Evolutionary conservation across 1,140 invertebrate species (phyloP), one percentile per base, ranked within the genome.

Genomic region (Zaprionus lachaisei): DNA sequence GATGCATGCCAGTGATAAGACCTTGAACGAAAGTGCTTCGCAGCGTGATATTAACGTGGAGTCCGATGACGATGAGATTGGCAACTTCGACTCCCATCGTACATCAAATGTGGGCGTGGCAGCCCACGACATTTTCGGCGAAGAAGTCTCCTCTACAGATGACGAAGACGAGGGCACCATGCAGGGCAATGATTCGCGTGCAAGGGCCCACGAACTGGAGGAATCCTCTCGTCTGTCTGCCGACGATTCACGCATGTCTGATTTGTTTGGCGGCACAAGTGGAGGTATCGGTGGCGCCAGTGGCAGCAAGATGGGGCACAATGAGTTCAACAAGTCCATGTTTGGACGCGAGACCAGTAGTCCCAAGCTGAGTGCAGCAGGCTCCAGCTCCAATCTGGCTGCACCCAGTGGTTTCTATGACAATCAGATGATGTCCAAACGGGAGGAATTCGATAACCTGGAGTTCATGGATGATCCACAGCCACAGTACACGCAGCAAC

Each of bases 101-200:
- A 74, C 77, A 0, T 78, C 86, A 6, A 84, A 82, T 34, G 68
- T 82, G 57, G 81, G 93, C 92, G 87, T 92, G 93, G 95, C 95
- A 69, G 96, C 96, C 83, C 96, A 97, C 81, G 97, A 98, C 81
- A 97, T 98, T 91, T 98, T 98, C 94, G 97, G 98, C 51, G 97
- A 96, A 83, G 95, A 95, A 47, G 95, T 98, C 0, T 98, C 97
- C 91, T 97, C 97, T 82, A 97, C 96, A 51, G 96, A 97, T 70
- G 96, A 97, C 87, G 95, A 96, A 74, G 94, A 95, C 73, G 94
- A 95, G 6, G 95, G 95, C 85, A 76, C 77, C 5, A 54, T 77
- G n/a, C 70, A 69, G 0, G 61, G 81, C 7, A 87, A 81, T n/a
- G 94, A 95, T 74, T 94, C 95, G 1, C 95, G 95, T 90, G 94